Percentiles rank a stretch among this genome's conserved stretches.
Evolutionary conservation across 1,140 invertebrate species (phyloP).

Genomic region (Mya arenaria): DNA sequence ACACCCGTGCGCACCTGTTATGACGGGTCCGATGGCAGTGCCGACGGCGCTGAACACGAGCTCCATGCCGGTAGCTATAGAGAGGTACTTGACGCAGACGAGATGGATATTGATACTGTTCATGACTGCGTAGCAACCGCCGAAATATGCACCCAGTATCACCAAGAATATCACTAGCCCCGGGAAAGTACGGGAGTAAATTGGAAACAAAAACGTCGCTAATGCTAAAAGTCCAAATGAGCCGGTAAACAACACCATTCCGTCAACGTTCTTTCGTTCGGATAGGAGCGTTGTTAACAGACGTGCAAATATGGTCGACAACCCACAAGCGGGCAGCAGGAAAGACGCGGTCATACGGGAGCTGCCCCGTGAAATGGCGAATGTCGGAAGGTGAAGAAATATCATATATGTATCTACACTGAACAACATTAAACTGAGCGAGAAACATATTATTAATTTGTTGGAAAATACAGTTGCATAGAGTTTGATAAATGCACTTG

Average conservation of each 20-base stretch:
- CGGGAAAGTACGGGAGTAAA: slow-evolving; percentile 35
- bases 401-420: slow-evolving; percentile 55
- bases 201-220: slow-evolving; percentile 49
- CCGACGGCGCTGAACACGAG: slow-evolving; percentile 44
- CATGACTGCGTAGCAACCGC: slow-evolving; percentile 54
- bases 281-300: slow-evolving; percentile 31
- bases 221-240: slow-evolving; percentile 47
- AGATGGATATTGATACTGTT: slow-evolving; percentile 52
- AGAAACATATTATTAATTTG: slow-evolving; percentile 52
- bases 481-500: slow-evolving; percentile 26
- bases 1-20: slow-evolving; percentile 53
- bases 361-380: slow-evolving; percentile 19
- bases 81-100: slow-evolving; percentile 50
- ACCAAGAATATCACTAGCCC: slow-evolving; percentile 46
- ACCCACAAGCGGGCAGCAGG: slow-evolving; percentile 40
- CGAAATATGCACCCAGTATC: slow-evolving; percentile 50
- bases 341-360: background rate
- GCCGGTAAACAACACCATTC: slow-evolving; percentile 48
- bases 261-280: slow-evolving; percentile 41
- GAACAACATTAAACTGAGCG: slow-evolving; percentile 48
- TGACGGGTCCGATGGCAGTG: slow-evolving; percentile 46
- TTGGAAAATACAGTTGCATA: slow-evolving; percentile 51
- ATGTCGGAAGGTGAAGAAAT: slow-evolving; percentile 53
- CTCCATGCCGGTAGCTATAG: slow-evolving; percentile 47
- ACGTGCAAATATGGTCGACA: slow-evolving; percentile 36